A percentile compares a stretch with the other conserved stretches of the same genome.
phyloP scores from a whole-genome alignment of 30 jellyfish, hydroid and myxozoan species.

The Rhopilema esculentum region DNA sequence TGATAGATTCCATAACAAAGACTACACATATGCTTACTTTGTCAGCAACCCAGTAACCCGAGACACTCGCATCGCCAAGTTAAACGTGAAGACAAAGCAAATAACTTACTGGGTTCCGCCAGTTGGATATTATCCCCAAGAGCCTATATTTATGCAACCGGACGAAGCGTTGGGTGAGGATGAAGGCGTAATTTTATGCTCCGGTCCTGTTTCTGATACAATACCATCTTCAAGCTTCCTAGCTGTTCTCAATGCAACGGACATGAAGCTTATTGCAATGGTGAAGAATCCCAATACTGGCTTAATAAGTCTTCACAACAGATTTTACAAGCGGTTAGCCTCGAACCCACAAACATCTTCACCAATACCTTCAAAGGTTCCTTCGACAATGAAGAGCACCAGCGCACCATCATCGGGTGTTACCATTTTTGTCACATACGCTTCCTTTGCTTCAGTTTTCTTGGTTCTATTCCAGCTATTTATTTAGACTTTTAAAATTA shows the following conservation, averaged over 20 bases:
- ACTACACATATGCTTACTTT: conserved; percentile 55
- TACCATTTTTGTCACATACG: background rate
- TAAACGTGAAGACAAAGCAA: conserved; percentile 59
- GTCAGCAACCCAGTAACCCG: conserved; percentile 47
- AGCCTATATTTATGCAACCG: conserved; percentile 60
- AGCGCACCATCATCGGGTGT: background rate
- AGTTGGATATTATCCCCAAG: conserved; percentile 68
- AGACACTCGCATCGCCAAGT: conserved; percentile 38
- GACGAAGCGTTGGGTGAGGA: conserved; percentile 55
- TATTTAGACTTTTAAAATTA: too few species aligned
- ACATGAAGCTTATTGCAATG: conserved; percentile 51
- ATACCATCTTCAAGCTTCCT: conserved; percentile 47
- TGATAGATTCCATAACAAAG: conserved; percentile 42
- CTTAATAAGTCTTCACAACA: conserved; percentile 40
- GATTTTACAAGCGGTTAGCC: conserved; percentile 29
- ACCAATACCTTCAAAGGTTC: background rate
- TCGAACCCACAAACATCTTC: background rate
- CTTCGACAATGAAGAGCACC: background rate
- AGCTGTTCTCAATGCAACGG: conserved; percentile 55
- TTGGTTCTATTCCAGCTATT: too few species aligned
- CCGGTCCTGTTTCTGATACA: conserved; percentile 69
- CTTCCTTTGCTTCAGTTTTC: background rate
- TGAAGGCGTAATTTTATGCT: conserved; percentile 51
- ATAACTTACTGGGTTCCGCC: conserved; percentile 64
- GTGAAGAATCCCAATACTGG: conserved; percentile 66